Conservation (phyloP, 1,140 invertebrate genomes). For the Heliothis subflexa region DNA sequence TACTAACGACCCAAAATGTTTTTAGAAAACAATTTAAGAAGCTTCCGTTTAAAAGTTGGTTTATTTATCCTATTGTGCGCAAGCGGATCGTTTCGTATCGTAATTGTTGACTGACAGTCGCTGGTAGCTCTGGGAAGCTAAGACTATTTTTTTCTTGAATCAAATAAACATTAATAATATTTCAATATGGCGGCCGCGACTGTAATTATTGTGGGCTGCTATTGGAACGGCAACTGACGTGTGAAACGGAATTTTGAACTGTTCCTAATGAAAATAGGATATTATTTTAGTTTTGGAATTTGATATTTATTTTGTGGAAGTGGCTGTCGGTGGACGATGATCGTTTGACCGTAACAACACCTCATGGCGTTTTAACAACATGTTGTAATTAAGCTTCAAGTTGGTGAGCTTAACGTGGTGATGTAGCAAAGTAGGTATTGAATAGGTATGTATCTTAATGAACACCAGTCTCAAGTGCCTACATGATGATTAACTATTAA, state of each 20-base stretch:
- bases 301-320: conserved; percentile 34
- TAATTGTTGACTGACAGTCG: conserved; percentile 53
- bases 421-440: too few species aligned
- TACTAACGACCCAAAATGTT: conserved; percentile 58
- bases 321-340: not conserved
- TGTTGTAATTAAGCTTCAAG: not conserved
- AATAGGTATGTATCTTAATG: too few species aligned
- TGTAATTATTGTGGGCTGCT: conserved; percentile 45
- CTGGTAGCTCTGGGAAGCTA: conserved; percentile 44
- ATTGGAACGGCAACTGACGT: conserved; percentile 45
- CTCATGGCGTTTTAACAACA: conserved; percentile 1
- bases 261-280: conserved; percentile 44
- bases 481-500: too few species aligned
- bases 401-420: not conserved
- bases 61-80: conserved; percentile 59
- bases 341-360: not conserved
- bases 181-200: conserved; percentile 25
- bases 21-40: conserved; percentile 62
- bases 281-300: conserved; percentile 34
- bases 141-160: conserved; percentile 54
- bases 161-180: conserved; percentile 62
- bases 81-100: conserved; percentile 55
- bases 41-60: conserved; percentile 58
- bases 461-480: too few species aligned
- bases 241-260: conserved; percentile 39